Evolutionary conservation across 2,888 invertebrate species (phyloP), one percentile per base, ranked within the genome.

Genomic region (Neocrepidodera transversa): DNA sequence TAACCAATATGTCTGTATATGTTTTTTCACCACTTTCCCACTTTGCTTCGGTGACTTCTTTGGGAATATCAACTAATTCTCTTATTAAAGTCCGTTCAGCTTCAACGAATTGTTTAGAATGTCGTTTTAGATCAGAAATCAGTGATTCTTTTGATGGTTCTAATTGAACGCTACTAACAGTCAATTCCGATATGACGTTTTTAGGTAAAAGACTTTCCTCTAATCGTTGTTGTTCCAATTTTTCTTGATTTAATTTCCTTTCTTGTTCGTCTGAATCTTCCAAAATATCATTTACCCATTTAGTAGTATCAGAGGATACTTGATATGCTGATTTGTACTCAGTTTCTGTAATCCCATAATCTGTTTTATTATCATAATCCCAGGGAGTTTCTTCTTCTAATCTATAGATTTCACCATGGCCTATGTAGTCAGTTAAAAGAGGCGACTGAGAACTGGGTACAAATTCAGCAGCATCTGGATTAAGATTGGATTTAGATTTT

Each of bases 1-100:
- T 28, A 45, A 18, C 6, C 5, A 89, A 80, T 28, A 89, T 84
- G 77, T 87, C 86, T 14, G 90, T 90, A 71, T 90, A 90, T 0
- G 89, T 87, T 77, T 88, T 89, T 0, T 86, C 87, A 35, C 82
- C 80, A 47, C 80, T 70, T 62, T 71, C 75, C 30, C 80, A 66
- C 70, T 80, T 81, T n/a, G 76, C n/a, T n/a, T n/a, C n/a, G n/a
- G n/a, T n/a, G n/a, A n/a, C n/a, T n/a, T n/a, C n/a, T n/a, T n/a
- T n/a, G 23, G 42, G 18, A 11, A 6, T 18, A 17, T 42, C 35
- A 6, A 35, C 57, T 8, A 17, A 42, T 5, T 26, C 17, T 43
- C 11, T 8, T 10, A 56, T 49, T 23, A 45, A 13, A 43, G 43
- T 13, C 6, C 28, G 26, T 16, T 56, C 45, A 8, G 40, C 20